phyloP scores from a whole-genome alignment of 2,888 invertebrate genomes.

The Marronus borbonicus region DNA sequence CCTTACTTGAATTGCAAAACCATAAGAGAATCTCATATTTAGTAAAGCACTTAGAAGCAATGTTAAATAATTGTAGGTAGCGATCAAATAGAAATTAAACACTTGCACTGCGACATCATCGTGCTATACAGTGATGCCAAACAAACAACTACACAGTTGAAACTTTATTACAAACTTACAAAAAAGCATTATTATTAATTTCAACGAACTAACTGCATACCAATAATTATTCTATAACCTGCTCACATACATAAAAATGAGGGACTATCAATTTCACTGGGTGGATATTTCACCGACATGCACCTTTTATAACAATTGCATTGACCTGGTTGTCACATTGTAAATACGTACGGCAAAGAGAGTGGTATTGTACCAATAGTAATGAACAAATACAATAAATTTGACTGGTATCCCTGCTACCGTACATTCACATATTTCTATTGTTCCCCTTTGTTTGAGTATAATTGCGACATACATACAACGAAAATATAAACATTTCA shows the following conservation, averaged over 20 bases:
- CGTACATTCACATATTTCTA: constrained; percentile 46
- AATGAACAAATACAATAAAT: constrained; percentile 54
- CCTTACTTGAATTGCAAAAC: no score
- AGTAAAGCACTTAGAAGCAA: no score
- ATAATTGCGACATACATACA: constrained; percentile 33
- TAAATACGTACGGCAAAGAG: constrained; percentile 22
- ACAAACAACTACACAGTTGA: no score
- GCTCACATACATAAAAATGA: background rate
- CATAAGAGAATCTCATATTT: no score
- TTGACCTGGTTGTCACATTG: constrained; percentile 33
- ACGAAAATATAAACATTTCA: constrained; percentile 36
- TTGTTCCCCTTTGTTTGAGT: constrained; percentile 40
- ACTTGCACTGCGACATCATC: no score
- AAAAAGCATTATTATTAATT: no score
- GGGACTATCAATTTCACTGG: background rate
- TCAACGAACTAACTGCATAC: no score
- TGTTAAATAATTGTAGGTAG: no score
- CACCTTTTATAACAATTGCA: constrained; percentile 25
- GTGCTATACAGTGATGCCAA: no score
- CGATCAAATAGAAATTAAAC: no score
- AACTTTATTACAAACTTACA: no score
- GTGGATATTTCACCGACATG: constrained; percentile 10
- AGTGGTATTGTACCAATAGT: constrained; percentile 38
- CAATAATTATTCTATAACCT: background rate
- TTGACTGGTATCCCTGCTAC: constrained; percentile 43